Percentiles rank a stretch among this genome's conserved stretches.
These are phyloP conservation scores for Phataginus tetradactyla DNA, from an alignment of 2,797 vertebrate genomes.

Conservation along the genomic window DNA sequence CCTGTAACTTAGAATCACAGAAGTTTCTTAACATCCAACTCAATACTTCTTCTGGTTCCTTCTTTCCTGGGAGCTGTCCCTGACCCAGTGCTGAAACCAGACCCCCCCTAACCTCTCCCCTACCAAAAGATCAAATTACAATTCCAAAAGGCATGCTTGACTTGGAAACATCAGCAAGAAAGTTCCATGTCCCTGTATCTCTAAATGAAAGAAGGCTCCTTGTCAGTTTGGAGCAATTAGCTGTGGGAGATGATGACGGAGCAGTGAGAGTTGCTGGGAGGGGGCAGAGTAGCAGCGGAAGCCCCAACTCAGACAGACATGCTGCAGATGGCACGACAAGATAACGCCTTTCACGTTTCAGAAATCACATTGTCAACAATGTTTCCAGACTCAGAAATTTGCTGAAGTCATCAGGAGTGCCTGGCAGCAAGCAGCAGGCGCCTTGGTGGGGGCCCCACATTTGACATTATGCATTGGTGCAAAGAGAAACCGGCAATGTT, in stretches of 20 bases:
- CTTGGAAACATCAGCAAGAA: constrained; percentile 78
- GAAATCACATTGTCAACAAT: constrained; percentile 92
- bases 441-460: constrained; percentile 72
- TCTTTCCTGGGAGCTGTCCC: constrained; percentile 11
- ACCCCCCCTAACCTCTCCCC: neutral
- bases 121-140: constrained; percentile 47
- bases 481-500: constrained; percentile 56
- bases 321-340: constrained; percentile 86
- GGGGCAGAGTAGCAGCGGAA: constrained; percentile 72
- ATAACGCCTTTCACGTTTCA: constrained; percentile 90
- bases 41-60: neutral
- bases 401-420: constrained; percentile 91
- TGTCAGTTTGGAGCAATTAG: constrained; percentile 87
- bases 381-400: constrained; percentile 87
- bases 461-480: constrained; percentile 84
- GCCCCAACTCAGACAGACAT: constrained; percentile 84
- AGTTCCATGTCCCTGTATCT: constrained; percentile 73
- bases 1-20: neutral
- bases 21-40: neutral
- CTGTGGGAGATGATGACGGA: constrained; percentile 82
- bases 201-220: constrained; percentile 73
- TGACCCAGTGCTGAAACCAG: constrained; percentile 41
- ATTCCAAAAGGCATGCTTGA: constrained; percentile 67
- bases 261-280: constrained; percentile 74
- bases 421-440: constrained; percentile 88